phyloP scores from a whole-genome alignment of 1,140 invertebrate genomes.

The Samia ricini region DNA sequence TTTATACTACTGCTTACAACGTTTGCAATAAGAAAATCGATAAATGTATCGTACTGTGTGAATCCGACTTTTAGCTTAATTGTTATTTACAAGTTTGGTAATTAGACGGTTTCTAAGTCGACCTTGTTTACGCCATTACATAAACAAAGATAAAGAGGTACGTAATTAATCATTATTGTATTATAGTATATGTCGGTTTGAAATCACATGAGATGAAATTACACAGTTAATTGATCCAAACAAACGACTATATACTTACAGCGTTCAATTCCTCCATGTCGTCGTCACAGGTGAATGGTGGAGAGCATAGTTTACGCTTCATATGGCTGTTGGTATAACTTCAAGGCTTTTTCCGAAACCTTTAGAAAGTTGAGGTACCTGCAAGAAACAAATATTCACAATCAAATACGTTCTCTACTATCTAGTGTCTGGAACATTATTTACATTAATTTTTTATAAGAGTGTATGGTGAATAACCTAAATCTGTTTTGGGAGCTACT shows the following conservation, averaged over 20 bases:
- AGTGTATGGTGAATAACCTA: too few species aligned
- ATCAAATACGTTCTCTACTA: too few species aligned
- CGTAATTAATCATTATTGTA: not conserved
- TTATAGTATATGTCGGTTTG: too few species aligned
- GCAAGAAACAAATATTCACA: too few species aligned
- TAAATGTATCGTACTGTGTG: not conserved
- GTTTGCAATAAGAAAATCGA: not conserved
- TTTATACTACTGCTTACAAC: too few species aligned
- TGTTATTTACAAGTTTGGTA: not conserved
- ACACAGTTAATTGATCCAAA: not conserved
- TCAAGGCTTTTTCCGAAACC: not conserved
- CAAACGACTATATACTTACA: constrained; percentile 29
- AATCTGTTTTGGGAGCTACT: too few species aligned
- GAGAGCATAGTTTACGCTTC: constrained; percentile 66
- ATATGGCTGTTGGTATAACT: constrained; percentile 39
- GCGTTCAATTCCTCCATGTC: constrained; percentile 69
- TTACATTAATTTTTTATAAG: too few species aligned
- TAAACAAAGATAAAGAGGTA: not conserved
- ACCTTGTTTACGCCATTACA: not conserved
- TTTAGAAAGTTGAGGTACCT: constrained; percentile 9
- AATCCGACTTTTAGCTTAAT: not conserved
- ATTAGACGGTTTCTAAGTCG: not conserved
- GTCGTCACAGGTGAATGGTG: constrained; percentile 61
- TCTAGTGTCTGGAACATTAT: too few species aligned
- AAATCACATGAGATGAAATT: not conserved